These are phyloP conservation scores for Trachelus tabidus DNA, from an alignment of 2,888 invertebrate species.

Conservation along the genomic window DNA sequence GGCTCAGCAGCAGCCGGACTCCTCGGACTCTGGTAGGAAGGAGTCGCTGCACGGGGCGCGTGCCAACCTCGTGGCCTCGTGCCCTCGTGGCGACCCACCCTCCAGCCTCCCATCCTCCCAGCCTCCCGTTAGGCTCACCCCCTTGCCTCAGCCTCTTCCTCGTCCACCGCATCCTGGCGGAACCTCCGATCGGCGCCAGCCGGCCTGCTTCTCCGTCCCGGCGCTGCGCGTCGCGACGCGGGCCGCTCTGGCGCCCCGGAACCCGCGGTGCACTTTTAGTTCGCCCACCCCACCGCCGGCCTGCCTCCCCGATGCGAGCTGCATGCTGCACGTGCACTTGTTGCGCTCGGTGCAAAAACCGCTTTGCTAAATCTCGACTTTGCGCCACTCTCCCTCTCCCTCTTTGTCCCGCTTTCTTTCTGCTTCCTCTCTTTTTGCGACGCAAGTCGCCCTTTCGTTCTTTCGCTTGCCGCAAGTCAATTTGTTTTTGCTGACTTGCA, in stretches of 20 bases:
- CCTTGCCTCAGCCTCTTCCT: background rate
- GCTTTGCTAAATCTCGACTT: background rate
- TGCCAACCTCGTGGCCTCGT: conserved; percentile 60
- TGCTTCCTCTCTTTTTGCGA: background rate
- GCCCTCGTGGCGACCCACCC: background rate
- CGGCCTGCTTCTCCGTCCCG: too few relatives aligned
- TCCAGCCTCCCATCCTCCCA: background rate
- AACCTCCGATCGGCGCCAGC: too few relatives aligned
- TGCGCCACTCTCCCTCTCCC: background rate
- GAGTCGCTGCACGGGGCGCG: conserved; percentile 63
- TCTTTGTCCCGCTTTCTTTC: conserved; percentile 1
- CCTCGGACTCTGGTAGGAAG: conserved; percentile 11
- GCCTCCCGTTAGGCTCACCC: background rate
- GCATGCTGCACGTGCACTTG: conserved; percentile 49
- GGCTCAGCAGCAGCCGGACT: conserved; percentile 1
- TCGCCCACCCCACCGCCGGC: too few relatives aligned
- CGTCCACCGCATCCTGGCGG: too few relatives aligned
- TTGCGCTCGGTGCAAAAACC: conserved; percentile 43
- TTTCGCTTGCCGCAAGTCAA: too few relatives aligned
- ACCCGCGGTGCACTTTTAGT: too few relatives aligned
- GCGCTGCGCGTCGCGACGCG: conserved; percentile 7
- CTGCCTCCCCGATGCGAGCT: too few relatives aligned
- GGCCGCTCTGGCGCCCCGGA: conserved; percentile 37
- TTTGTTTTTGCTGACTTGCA: too few relatives aligned
- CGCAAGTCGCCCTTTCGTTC: too few relatives aligned